Evolutionary conservation across 2,797 vertebrate genomes (phyloP), one percentile per base, ranked within the genome.

Genomic region (Tokudaia tokunoshimensis): DNA sequence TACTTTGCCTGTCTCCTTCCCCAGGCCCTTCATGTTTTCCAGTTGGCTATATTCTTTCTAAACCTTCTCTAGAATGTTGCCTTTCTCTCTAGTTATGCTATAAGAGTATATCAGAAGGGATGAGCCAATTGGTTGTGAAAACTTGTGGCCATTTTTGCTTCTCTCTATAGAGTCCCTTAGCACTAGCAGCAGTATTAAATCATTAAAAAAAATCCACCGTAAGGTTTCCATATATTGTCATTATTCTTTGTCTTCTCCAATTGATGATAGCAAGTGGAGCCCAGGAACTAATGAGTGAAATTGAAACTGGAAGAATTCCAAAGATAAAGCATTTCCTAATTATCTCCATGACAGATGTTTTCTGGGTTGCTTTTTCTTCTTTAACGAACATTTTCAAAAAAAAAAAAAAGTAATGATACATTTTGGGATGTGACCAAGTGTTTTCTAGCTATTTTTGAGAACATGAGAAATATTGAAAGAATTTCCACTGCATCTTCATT

Each of bases 401-500:
- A 92, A 15, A 52, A 19, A n/a, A 63, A 22, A 59, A 59, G 7
- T 20, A 94, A 55, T 63, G 44, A 81, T 55, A 20, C 74, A 84
- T 81, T 94, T 55, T 82, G 24, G 31, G 78, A 82, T 65, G 11
- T 89, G 65, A 90, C 50, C 81, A 93, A 94, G 37, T 82, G 87
- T 93, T 97, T 97, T 59, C 79, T 0, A 52, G 85, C 75, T 80
- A 82, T 80, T 79, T 86, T 96, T 97, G 90, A 98, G 95, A 98
- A 47, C 3, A 92, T 90, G 75, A 87, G 3, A 61, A 89, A 80
- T 94, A 34, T 94, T 97, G 96, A 96, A 97, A 93, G 94, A 88
- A 86, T 97, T 97, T 97, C 95, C 93, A 96, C 84, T 97, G 97
- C 97, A 52, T 96, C 96, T 97, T 74, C 84, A 67, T 57, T 98